Conservation (phyloP, 92 coral and sea anemone species). For the Actinostola sp. region DNA sequence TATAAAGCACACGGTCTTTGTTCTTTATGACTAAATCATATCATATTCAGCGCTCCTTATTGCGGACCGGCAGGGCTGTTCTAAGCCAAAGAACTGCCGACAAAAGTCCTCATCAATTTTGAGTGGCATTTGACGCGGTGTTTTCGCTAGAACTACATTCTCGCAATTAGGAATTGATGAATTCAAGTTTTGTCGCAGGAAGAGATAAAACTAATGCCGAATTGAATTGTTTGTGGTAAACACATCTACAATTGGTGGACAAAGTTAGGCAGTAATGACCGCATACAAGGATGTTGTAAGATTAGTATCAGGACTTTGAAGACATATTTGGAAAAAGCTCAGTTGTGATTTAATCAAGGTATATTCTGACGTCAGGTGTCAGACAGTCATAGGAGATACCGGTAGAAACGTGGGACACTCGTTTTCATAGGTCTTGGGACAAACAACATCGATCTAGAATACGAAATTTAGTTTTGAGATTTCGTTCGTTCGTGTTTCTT, state of each 20-base stretch:
- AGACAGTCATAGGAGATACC: too few relatives aligned
- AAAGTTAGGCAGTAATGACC: neutral
- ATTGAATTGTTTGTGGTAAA: neutral
- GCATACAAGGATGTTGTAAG: neutral
- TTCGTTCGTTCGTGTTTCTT: too few relatives aligned
- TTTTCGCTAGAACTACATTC: neutral
- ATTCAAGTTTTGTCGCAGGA: neutral
- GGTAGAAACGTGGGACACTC: too few relatives aligned
- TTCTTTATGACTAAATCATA: neutral
- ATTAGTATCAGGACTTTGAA: too few relatives aligned
- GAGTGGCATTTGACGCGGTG: constrained; percentile 7
- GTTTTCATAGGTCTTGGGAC: too few relatives aligned
- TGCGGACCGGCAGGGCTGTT: neutral
- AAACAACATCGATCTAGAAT: too few relatives aligned
- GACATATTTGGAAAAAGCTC: too few relatives aligned
- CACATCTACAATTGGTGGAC: constrained; percentile 22
- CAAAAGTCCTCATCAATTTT: neutral
- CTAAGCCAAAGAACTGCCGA: neutral
- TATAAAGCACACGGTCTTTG: neutral
- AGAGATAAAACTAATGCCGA: neutral
- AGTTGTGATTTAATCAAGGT: too few relatives aligned
- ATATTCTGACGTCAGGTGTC: too few relatives aligned
- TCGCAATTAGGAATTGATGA: neutral
- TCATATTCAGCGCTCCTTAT: neutral
- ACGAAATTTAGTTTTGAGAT: too few relatives aligned